phyloP scores from a whole-genome alignment of 2,797 vertebrate genomes.

The Leuciscus waleckii region DNA sequence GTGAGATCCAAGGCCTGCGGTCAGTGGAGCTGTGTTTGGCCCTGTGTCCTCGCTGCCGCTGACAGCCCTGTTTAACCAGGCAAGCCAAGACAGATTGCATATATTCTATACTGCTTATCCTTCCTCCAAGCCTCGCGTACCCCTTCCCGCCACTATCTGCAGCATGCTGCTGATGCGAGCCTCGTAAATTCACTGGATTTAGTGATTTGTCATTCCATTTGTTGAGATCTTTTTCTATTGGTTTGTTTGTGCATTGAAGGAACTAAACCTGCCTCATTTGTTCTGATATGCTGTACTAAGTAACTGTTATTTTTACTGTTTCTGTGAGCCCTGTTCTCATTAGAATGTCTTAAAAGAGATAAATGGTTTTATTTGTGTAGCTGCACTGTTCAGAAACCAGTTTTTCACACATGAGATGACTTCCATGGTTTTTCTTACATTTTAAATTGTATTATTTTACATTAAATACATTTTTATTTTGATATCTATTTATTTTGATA shows the following conservation, averaged over 20 bases:
- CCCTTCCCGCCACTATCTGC: slow-evolving; percentile 41
- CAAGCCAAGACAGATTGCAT: slow-evolving; percentile 76
- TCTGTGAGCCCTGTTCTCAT: background rate
- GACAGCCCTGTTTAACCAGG: slow-evolving; percentile 75
- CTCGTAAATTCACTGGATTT: slow-evolving; percentile 44
- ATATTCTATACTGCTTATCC: slow-evolving; percentile 62
- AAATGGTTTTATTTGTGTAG: background rate
- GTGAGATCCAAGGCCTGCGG: slow-evolving; percentile 47
- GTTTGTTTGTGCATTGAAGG: slow-evolving; percentile 30
- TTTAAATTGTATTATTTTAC: background rate
- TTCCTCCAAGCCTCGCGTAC: slow-evolving; percentile 52
- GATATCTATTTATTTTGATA: background rate
- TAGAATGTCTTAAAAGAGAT: slow-evolving; percentile 6
- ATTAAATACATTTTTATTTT: background rate
- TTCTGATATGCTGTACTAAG: slow-evolving; percentile 18
- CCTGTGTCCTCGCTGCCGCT: slow-evolving; percentile 69
- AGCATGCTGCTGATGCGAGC: slow-evolving; percentile 45
- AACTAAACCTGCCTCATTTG: slow-evolving; percentile 46
- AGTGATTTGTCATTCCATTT: slow-evolving; percentile 40
- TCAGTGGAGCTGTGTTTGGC: slow-evolving; percentile 62
- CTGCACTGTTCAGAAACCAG: background rate
- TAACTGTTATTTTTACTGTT: background rate
- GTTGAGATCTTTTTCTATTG: slow-evolving; percentile 44
- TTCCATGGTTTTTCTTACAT: background rate
- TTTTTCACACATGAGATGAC: background rate